Base-by-base conservation (phyloP, 2,888 invertebrate species). In the Drosophila atroscutellata region DNA sequence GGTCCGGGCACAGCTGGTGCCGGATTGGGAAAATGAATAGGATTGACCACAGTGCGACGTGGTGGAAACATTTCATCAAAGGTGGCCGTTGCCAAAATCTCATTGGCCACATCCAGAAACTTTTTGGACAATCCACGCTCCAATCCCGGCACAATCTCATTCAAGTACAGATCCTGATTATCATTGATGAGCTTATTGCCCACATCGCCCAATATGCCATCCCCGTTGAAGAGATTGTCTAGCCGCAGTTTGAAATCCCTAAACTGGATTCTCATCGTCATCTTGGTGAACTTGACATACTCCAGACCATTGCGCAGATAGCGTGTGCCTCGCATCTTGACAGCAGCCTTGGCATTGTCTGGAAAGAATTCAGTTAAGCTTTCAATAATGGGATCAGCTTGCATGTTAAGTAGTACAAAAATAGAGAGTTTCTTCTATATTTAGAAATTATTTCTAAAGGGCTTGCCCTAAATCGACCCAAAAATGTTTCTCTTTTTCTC, bases 61-160 rank as follows among this genome's bases (percentile, higher is more conserved):
- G 86, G 79, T n/a, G 93, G 93, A 75, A 93, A 93, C 93, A 93
- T 92, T 87, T 93, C 93, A 80, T 93, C 93, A 45, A 88, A 93
- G 6, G 93, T 93, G 0, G 93, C 92, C 8, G 90, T 90, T 24
- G 83, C 83, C 60, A 93, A 77, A 42, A 93, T 91, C 59, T 91
- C 86, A 81, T 93, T 93, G 7, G 93, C 92, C 37, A 93, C 92
- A 66, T 91, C 91, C 3, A 92, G 64, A 63, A 93, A 93, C 68
- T 92, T 92, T 58, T 91, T 87, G 6, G 93, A 92, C 26, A 93
- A 71, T 6, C 92, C 92, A 34, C 90, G 91, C 72, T 93, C 93
- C 55, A 93, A 77, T 4, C 93, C 93, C 0, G 93, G 93, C 59
- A 91, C 89, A 54, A 93, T 92, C 75, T 93, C 93, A 60, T 81